Conservation (phyloP, 2,888 invertebrate genomes). For the Drosophila neotestacea region DNA sequence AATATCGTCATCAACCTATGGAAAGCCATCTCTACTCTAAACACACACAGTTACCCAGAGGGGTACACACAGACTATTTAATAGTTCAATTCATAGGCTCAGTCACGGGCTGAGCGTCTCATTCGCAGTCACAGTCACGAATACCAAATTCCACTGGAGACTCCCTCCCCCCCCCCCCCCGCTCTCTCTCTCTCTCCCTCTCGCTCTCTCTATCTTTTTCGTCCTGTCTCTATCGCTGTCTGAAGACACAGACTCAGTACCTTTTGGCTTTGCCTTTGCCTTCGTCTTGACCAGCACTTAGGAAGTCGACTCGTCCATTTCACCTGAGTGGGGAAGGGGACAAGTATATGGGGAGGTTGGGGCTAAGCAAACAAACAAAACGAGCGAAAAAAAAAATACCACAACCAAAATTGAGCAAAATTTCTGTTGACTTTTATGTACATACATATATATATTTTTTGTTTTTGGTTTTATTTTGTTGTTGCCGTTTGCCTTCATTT, state of each 20-base stretch:
- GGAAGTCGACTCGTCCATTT: conserved; percentile 41
- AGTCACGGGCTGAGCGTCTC: conserved; percentile 64
- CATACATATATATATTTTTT: conserved; percentile 2
- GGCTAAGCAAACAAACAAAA: conserved; percentile 35
- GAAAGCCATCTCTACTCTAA: too few relatives aligned
- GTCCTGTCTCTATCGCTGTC: conserved; percentile 15
- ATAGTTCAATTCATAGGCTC: conserved; percentile 82
- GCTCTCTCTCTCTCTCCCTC: not conserved
- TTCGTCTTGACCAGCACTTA: conserved; percentile 10
- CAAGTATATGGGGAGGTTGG: not conserved
- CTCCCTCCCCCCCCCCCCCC: not conserved
- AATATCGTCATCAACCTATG: too few relatives aligned
- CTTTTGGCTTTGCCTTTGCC: not conserved
- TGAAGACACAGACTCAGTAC: conserved; percentile 24
- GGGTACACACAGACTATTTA: conserved; percentile 62
- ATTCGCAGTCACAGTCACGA: conserved; percentile 59
- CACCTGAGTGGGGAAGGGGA: conserved; percentile 27
- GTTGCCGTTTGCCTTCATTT: conserved; percentile 73
- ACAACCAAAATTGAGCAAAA: conserved; percentile 54
- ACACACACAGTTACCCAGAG: conserved; percentile 9
- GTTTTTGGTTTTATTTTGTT: conserved; percentile 6
- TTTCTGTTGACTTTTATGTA: conserved; percentile 64
- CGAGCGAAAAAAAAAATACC: conserved; percentile 30
- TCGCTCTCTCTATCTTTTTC: not conserved
- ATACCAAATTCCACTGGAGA: conserved; percentile 44